Base-by-base conservation (phyloP, 2,797 vertebrate genomes). In the Champsocephalus gunnari region DNA sequence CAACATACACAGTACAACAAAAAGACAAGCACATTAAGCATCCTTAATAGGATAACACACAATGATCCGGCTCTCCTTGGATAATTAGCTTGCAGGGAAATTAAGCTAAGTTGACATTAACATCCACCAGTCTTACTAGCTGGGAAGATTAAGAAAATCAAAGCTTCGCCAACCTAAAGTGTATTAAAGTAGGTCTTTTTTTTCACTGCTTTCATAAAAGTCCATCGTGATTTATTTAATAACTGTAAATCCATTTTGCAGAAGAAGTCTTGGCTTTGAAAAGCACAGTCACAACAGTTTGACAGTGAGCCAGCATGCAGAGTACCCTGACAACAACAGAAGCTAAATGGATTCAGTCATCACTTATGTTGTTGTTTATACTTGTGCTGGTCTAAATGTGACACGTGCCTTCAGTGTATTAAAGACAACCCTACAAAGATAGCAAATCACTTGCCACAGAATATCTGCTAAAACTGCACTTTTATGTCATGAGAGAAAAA, bases 71-170 rank as follows among this genome's bases (percentile, higher is more conserved):
- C 34, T 79, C 57, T 69, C 41, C 61, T 59, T 13, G 50, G 55
- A 74, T 59, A 66, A 79, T 82, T 73, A 83, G 69, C 77, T 84
- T 82, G 62, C 74, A 78, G 41, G 3, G 38, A 61, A 57, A 44
- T 32, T 5, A 58, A 55, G 50, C 47, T 43, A 34, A 67, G 54
- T 17, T 64, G 41, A 65, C 64, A 55, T 65, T 21, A 80, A 64
- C 17, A 66, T 56, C 3, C 21, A 62, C 16, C 70, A 57, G 14
- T 57, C 41, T 67, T 73, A 13, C 28, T 24, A 47, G 43, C 10
- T 12, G 63, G 8, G 8, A 38, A 7, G 34, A 38, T 38, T 38
- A 38, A 38, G 34, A 38, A 38, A 13, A 60, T 12, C 24, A 2
- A 24, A 47, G 13, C 1, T n/a, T 16, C 34, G 21, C 49, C n/a